These are phyloP conservation scores for Pyrrhosoma nymphula DNA, from an alignment of 2,888 invertebrate genomes.

Conservation along the genomic window DNA sequence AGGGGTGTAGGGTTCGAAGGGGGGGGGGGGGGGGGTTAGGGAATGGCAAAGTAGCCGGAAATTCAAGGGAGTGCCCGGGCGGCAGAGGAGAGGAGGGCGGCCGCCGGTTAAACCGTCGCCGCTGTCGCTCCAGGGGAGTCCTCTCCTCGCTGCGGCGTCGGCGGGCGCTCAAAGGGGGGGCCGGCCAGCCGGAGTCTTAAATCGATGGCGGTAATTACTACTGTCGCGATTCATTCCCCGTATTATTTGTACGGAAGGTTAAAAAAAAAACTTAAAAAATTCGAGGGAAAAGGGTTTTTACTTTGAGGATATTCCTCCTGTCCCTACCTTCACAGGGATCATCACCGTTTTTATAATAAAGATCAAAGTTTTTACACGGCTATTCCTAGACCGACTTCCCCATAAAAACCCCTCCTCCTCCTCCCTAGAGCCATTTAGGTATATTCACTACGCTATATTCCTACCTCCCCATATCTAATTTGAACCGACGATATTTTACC, in stretches of 20 bases:
- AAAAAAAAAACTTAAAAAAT: neutral
- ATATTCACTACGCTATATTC: too few relatives aligned
- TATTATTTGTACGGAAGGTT: neutral
- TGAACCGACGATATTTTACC: too few relatives aligned
- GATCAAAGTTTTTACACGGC: too few relatives aligned
- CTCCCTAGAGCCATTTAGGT: too few relatives aligned
- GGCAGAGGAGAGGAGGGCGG: neutral
- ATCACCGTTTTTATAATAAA: too few relatives aligned
- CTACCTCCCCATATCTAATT: too few relatives aligned
- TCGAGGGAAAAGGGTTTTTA: neutral
- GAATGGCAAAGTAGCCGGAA: conserved; percentile 23
- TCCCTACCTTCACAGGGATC: too few relatives aligned
- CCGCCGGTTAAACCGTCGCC: neutral
- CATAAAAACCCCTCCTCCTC: too few relatives aligned
- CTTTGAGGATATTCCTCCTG: neutral
- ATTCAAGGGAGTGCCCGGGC: conserved; percentile 30
- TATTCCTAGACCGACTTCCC: too few relatives aligned
- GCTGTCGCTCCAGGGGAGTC: neutral
- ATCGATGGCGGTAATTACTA: conserved; percentile 16
- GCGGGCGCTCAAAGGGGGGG: neutral
- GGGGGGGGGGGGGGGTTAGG: neutral
- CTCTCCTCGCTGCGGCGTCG: neutral
- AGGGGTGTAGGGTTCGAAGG: too few relatives aligned
- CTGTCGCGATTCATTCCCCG: neutral
- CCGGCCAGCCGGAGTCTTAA: neutral